A percentile compares a stretch with the other conserved stretches of the same genome.
These are phyloP conservation scores for Mallotus villosus DNA, from an alignment of 2,797 vertebrate species.

Conservation along the genomic window DNA sequence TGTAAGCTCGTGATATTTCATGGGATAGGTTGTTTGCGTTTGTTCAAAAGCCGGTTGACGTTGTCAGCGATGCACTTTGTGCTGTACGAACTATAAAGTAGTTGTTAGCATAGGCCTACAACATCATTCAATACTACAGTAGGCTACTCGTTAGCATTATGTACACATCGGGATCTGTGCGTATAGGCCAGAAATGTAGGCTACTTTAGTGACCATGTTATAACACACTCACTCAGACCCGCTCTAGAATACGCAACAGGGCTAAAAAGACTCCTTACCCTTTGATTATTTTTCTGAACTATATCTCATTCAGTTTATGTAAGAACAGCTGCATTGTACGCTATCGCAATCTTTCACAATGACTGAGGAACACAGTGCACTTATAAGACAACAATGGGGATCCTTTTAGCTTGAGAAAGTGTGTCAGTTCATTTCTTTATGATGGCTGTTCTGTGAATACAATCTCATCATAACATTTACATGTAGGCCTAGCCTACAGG, in stretches of 20 bases:
- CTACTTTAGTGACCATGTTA: background rate
- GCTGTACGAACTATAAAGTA: background rate
- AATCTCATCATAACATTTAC: conserved; percentile 50
- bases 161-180: background rate
- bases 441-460: conserved; percentile 39
- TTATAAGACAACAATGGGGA: conserved; percentile 66
- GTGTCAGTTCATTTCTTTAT: conserved; percentile 66
- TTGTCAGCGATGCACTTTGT: background rate
- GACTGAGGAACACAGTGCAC: conserved; percentile 66
- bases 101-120: background rate
- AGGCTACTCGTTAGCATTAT: background rate
- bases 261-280: too few species aligned
- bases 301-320: too few species aligned
- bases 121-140: background rate
- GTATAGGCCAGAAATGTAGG: too few species aligned
- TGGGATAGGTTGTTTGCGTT: background rate
- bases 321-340: too few species aligned
- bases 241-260: too few species aligned
- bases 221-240: background rate
- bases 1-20: too few species aligned
- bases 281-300: too few species aligned
- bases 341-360: conserved; percentile 44
- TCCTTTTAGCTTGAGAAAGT: conserved; percentile 64
- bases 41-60: background rate
- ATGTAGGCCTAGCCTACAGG: conserved; percentile 40